Evolutionary conservation across 2,113 vertebrate genomes (phyloP).

Genomic region (Casuarius casuarius): DNA sequence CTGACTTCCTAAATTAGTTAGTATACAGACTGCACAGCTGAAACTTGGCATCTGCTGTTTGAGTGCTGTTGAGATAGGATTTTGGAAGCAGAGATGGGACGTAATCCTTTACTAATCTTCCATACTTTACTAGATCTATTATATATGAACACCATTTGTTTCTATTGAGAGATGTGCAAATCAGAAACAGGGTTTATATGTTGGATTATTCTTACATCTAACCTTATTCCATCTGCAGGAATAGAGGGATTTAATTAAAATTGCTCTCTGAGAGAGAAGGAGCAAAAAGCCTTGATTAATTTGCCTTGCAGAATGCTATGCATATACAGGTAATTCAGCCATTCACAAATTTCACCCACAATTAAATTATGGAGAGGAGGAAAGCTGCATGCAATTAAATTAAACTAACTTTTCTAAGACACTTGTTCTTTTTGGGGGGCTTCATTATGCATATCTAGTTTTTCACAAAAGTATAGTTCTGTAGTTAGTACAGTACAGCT

Average conservation of each 20-base stretch:
- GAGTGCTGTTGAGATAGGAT: constrained; percentile 27
- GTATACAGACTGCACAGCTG: background rate
- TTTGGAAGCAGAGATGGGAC: constrained; percentile 40
- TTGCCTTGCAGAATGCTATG: background rate
- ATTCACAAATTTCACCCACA: background rate
- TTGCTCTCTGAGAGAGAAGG: background rate
- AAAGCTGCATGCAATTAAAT: background rate
- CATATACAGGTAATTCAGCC: background rate
- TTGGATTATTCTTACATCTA: background rate
- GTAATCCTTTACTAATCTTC: constrained; percentile 62
- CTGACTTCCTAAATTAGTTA: constrained; percentile 19
- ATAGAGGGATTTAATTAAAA: background rate
- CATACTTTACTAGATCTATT: constrained; percentile 4
- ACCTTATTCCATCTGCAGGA: background rate
- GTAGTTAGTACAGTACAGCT: background rate
- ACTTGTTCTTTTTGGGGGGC: background rate
- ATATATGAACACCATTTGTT: background rate
- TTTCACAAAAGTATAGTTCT: background rate
- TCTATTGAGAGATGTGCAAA: constrained; percentile 22
- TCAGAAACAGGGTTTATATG: background rate
- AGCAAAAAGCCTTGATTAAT: background rate
- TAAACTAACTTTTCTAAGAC: background rate
- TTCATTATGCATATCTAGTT: background rate
- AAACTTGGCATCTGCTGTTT: constrained; percentile 57
- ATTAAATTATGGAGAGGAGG: background rate